Conservation (phyloP, 2,113 vertebrate species). For the Phyllostomus discolor region DNA sequence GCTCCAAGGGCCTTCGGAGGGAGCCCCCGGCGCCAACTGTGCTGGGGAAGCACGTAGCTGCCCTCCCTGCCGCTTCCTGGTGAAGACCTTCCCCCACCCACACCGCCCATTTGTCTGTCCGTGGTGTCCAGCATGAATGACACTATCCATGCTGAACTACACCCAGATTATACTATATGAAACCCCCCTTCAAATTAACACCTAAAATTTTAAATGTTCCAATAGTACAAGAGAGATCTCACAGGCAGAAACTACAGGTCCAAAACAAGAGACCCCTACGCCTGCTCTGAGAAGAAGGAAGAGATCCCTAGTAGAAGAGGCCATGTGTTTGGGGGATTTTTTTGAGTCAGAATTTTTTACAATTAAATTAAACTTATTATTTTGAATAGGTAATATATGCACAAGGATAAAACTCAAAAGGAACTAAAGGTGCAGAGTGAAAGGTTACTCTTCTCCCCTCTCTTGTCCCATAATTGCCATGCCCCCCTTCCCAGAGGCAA, state of each 20-base stretch:
- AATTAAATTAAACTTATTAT: neutral
- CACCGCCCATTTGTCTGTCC: neutral
- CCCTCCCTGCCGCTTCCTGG: neutral
- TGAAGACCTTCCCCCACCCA: neutral
- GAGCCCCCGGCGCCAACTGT: neutral
- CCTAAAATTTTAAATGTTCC: neutral
- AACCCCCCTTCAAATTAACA: neutral
- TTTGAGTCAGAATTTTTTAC: neutral
- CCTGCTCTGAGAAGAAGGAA: neutral
- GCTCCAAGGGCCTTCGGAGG: neutral
- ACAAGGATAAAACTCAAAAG: neutral
- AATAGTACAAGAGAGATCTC: neutral
- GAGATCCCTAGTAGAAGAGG: neutral
- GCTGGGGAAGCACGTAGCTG: neutral
- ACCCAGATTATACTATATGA: neutral
- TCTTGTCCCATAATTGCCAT: neutral
- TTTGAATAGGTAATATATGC: neutral
- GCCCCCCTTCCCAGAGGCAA: neutral
- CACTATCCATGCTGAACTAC: neutral
- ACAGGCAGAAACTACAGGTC: neutral
- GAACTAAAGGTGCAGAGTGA: neutral
- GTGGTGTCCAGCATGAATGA: neutral
- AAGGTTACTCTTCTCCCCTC: neutral
- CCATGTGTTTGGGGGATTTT: neutral
- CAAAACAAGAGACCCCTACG: neutral